Conservation (phyloP, 1,140 invertebrate genomes). For the Drosophila azteca region DNA sequence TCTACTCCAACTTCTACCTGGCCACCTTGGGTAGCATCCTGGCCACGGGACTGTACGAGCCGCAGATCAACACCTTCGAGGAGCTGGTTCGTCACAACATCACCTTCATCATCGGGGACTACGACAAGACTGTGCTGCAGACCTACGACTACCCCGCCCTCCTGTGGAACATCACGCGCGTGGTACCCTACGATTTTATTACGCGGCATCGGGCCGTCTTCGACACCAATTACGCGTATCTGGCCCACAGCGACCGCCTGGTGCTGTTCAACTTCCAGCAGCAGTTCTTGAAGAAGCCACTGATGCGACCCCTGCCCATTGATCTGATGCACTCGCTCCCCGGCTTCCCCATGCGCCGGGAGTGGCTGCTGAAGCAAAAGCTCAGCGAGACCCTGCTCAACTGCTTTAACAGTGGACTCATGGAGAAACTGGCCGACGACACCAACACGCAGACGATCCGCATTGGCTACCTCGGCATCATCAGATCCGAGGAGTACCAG, state of each 20-base stretch:
- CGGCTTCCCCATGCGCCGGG: constrained; percentile 49
- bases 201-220: constrained; percentile 32
- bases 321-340: constrained; percentile 44
- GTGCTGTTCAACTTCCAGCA: constrained; percentile 46
- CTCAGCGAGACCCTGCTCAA: constrained; percentile 49
- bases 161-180: constrained; percentile 34
- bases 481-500: constrained; percentile 29
- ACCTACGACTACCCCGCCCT: constrained; percentile 33
- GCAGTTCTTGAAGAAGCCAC: constrained; percentile 43
- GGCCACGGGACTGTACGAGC: constrained; percentile 51
- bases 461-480: constrained; percentile 40
- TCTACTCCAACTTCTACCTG: constrained; percentile 55
- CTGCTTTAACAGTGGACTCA: constrained; percentile 42
- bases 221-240: constrained; percentile 51
- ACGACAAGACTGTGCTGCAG: constrained; percentile 35
- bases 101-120: constrained; percentile 40
- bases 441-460: constrained; percentile 35
- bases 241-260: constrained; percentile 40
- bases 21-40: constrained; percentile 43
- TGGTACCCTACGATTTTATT: constrained; percentile 36
- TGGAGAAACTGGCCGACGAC: constrained; percentile 46
- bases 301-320: constrained; percentile 36
- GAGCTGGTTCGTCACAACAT: constrained; percentile 38
- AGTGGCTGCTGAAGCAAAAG: constrained; percentile 54
- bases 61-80: constrained; percentile 46